Conservation (phyloP, 2,888 invertebrate species). For the Hermodice carunculata region DNA sequence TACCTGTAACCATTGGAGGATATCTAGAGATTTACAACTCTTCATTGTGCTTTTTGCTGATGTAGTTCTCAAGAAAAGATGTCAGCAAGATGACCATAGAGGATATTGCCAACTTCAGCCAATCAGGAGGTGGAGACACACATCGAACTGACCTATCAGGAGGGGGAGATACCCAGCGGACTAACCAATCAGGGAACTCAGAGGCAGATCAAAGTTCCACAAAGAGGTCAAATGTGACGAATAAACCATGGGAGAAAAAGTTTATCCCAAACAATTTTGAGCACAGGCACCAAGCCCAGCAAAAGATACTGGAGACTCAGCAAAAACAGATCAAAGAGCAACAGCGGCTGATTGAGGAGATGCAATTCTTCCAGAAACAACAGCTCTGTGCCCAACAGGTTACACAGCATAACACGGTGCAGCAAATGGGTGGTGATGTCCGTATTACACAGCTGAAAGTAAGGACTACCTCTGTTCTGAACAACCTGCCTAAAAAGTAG, state of each 20-base stretch:
- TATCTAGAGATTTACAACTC: no score
- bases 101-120: slow-evolving; percentile 11
- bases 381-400: slow-evolving; percentile 32
- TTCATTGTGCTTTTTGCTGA: no score
- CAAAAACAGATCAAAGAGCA: slow-evolving; percentile 57
- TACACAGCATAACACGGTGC: slow-evolving; percentile 7
- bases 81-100: background rate
- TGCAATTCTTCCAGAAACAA: slow-evolving; percentile 45
- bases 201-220: background rate
- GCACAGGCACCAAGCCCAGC: slow-evolving; percentile 63
- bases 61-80: background rate
- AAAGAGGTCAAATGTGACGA: no score
- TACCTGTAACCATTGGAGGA: no score
- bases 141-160: no score
- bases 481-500: background rate
- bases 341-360: slow-evolving; percentile 46
- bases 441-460: background rate
- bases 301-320: slow-evolving; percentile 61
- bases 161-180: background rate
- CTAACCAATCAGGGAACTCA: background rate
- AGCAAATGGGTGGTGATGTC: slow-evolving; percentile 3
- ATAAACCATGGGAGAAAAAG: slow-evolving; percentile 16
- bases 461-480: background rate
- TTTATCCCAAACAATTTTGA: slow-evolving; percentile 48
- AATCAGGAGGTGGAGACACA: background rate